These are phyloP conservation scores for Bujurquina vittata DNA, from an alignment of 2,113 vertebrate species.

Conservation along the genomic window DNA sequence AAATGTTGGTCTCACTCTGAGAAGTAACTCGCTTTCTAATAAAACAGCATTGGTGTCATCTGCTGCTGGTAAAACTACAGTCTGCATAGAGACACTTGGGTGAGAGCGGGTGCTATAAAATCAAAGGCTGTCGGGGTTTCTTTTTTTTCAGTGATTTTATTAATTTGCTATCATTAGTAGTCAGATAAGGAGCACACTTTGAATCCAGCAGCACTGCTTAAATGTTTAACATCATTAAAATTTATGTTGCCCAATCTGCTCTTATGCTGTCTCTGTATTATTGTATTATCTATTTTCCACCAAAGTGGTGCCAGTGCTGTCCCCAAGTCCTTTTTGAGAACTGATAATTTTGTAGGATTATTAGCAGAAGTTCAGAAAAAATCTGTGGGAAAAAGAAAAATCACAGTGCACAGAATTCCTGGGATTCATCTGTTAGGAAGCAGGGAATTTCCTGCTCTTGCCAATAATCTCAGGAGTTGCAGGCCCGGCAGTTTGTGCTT, in stretches of 20 bases:
- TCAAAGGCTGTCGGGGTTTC: too few relatives aligned
- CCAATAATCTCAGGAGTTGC: background rate
- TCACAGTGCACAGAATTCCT: background rate
- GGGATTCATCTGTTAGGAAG: background rate
- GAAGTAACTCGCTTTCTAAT: background rate
- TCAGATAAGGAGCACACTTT: background rate
- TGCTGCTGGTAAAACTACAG: background rate
- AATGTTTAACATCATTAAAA: background rate
- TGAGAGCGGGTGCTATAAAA: too few relatives aligned
- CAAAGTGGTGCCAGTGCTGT: background rate
- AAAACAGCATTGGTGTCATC: background rate
- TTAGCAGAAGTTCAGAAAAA: background rate
- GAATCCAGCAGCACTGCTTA: background rate
- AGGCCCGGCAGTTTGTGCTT: background rate
- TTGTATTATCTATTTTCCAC: background rate
- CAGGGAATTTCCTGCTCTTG: background rate
- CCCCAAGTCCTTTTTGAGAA: background rate
- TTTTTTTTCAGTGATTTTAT: too few relatives aligned
- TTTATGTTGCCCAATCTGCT: background rate
- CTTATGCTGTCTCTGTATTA: background rate
- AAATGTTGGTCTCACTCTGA: background rate
- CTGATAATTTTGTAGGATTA: background rate
- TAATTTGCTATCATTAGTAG: fast-evolving
- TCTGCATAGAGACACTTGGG: too few relatives aligned
- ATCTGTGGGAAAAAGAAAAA: background rate